Conservation (phyloP, 2,888 invertebrate species). For the Cremastinae sp. region DNA sequence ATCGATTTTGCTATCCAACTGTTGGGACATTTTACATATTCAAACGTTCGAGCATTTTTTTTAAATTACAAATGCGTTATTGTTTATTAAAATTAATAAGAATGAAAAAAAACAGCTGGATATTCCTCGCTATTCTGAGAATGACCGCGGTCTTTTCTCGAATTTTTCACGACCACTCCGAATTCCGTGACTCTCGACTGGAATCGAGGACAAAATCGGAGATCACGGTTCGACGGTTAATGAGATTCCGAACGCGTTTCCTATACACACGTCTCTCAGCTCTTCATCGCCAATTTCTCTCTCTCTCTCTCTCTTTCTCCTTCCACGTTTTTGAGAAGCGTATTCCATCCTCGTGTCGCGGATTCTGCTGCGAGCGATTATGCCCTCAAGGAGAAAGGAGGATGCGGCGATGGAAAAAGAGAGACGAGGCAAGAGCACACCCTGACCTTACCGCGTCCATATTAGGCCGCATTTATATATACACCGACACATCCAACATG, state of each 20-base stretch:
- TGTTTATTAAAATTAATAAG: no score
- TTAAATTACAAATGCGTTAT: conserved; percentile 21
- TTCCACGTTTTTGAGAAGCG: conserved; percentile 3
- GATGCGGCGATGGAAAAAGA: not conserved
- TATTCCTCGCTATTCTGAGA: not conserved
- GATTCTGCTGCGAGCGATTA: conserved; percentile 37
- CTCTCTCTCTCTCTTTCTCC: not conserved
- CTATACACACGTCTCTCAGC: conserved; percentile 15
- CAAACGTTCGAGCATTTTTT: no score
- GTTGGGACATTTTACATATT: no score
- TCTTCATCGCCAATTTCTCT: conserved; percentile 18
- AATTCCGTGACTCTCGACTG: not conserved
- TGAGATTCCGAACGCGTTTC: conserved; percentile 73
- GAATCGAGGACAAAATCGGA: no score
- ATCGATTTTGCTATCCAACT: no score
- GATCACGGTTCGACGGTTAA: conserved; percentile 68
- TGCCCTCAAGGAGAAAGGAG: conserved; percentile 41
- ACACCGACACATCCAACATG: conserved; percentile 18
- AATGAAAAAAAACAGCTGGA: no score
- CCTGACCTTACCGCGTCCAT: conserved; percentile 77
- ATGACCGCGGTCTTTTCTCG: no score
- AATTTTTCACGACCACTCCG: not conserved
- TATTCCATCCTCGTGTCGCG: conserved; percentile 34
- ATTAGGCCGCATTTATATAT: conserved; percentile 67
- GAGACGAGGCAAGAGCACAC: conserved; percentile 61